A percentile compares a stretch with the other conserved stretches of the same genome.
phyloP scores from a whole-genome alignment of 2,113 vertebrate genomes.

The Otus sunia region DNA sequence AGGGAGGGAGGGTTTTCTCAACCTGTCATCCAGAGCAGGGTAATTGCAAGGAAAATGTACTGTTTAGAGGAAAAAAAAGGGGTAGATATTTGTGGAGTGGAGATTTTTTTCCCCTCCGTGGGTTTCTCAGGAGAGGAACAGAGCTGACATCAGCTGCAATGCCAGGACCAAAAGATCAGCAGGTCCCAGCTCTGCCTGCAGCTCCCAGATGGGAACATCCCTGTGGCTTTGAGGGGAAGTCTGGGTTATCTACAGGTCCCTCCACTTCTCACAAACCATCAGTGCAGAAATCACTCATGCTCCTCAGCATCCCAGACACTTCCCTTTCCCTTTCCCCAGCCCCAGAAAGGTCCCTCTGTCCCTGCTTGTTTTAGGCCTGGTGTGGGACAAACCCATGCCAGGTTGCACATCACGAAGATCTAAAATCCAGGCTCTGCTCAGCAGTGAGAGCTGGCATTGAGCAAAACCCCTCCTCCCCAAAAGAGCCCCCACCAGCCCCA shows the following conservation, averaged over 20 bases:
- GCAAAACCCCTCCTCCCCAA: neutral
- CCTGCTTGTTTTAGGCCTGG: neutral
- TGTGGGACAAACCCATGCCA: accelerated
- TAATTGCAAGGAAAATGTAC: neutral
- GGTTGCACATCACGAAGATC: neutral
- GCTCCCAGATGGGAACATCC: neutral
- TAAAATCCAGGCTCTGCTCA: neutral
- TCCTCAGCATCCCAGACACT: neutral
- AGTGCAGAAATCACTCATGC: neutral
- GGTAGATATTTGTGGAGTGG: neutral
- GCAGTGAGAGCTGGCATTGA: neutral
- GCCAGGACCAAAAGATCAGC: neutral
- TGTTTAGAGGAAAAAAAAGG: neutral
- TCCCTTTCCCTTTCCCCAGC: neutral
- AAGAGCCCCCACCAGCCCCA: neutral
- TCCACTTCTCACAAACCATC: neutral
- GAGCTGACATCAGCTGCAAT: neutral
- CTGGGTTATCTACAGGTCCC: neutral
- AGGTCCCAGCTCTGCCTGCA: neutral
- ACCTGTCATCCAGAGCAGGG: neutral
- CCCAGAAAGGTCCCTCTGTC: neutral
- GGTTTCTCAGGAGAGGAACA: neutral
- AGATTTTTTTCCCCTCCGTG: neutral
- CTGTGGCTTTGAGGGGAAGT: neutral
- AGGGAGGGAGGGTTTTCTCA: neutral